Conservation (phyloP, 2,797 vertebrate genomes). For the Anableps anableps region DNA sequence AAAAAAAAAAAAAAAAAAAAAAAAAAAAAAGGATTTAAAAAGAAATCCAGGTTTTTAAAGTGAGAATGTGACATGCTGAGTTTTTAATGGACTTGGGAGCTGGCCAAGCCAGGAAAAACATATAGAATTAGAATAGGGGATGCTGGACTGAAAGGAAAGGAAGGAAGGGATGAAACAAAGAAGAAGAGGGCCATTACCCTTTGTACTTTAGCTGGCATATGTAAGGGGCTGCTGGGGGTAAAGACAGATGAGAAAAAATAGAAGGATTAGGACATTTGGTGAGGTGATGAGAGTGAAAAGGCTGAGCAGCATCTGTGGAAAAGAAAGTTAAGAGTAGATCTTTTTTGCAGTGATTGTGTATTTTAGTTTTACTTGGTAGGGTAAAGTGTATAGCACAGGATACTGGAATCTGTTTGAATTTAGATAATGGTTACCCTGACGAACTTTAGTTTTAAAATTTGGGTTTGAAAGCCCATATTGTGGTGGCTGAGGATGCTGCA, state of each 20-base stretch:
- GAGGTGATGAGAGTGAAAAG: background rate
- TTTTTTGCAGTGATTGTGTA: background rate
- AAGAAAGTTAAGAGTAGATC: too few relatives aligned
- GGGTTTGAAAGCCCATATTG: background rate
- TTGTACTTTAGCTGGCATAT: slow-evolving; percentile 65
- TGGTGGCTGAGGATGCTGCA: background rate
- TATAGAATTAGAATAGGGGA: slow-evolving; percentile 78
- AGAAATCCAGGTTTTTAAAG: slow-evolving; percentile 51
- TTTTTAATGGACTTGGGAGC: slow-evolving; percentile 48
- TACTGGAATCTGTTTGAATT: background rate
- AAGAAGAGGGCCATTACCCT: slow-evolving; percentile 73
- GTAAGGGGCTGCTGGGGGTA: slow-evolving; percentile 5
- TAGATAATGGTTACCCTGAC: background rate
- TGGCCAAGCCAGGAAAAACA: slow-evolving; percentile 75
- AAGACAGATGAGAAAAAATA: too few relatives aligned
- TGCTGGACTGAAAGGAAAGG: slow-evolving; percentile 57
- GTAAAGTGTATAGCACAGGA: background rate
- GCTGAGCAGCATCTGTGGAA: background rate
- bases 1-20: background rate
- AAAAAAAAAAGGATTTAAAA: background rate
- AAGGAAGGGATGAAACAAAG: slow-evolving; percentile 65
- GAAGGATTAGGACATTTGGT: background rate
- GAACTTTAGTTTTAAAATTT: background rate
- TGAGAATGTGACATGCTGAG: slow-evolving; percentile 33
- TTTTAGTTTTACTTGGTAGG: background rate